Base-by-base conservation (phyloP, 2,113 vertebrate genomes). In the Chionodraco myersi region DNA sequence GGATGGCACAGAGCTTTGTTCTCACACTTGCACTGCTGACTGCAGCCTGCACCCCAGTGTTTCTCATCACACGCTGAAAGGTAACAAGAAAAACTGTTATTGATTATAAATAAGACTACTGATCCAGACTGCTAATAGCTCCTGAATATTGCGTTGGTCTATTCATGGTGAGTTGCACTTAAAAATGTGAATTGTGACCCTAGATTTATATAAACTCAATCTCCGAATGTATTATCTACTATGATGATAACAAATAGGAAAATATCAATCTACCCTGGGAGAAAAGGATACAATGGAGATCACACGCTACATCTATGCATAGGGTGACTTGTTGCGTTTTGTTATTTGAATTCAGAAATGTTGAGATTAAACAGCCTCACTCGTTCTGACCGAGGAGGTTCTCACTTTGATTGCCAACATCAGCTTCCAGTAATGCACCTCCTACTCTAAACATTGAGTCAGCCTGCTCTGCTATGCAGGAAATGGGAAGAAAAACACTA, bases 1-100 rank as follows among this genome's bases (percentile, higher is more conserved):
- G 92, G 92, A 44, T 95, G 89, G 54, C 95, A 96, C 18, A 86
- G 87, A 2, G 89, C 94, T 1, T 89, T 86, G 54, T 95, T 95
- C 80, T 94, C 72, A 85, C 95, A 96, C 23, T 69, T 74, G 41
- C 94, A 95, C 62, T 44, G 52, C 69, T 88, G 85, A 12, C 49
- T 77, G 83, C 95, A 96, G 76, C 18, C 52, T 0, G 85, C 66
- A 1, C 94, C 94, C 95, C 95, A 96, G 64, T 91, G 92, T 48
- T 81, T 75, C 53, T 83, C 91, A 23, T 92, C 91, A 60, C 95
- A 96, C 72, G 85, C 95, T 96, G 83, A 18, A 85, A 77, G 45
- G 72, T 1, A 64, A 81, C 21, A 53, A 4, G 8, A 41, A 13
- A 30, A 59, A 52, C 7, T 1, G 26, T 52, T 8, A 41, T 65